Base-by-base conservation (phyloP, 2,888 invertebrate species). In the Dendrolimus pini region DNA sequence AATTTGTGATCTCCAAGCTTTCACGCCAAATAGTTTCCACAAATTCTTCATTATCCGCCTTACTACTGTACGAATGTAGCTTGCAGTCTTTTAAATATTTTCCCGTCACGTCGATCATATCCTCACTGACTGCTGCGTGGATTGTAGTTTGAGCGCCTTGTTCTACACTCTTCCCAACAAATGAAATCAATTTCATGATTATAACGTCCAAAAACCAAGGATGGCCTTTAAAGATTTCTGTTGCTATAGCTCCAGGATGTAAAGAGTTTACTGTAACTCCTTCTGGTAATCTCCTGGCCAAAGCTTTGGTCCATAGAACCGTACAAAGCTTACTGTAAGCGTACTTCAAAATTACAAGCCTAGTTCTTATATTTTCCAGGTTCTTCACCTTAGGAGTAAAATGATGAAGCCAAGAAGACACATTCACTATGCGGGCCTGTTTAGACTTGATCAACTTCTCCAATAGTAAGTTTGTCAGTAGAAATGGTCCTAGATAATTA, bases 191-290 rank as follows among this genome's bases (percentile, higher is more conserved):
- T 0, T 93, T 83, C 2, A 95, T 77, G 7, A 87, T 76, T 62
- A 94, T 62, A 0, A 92, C 82, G 14, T 91, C 93, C 1, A 93
- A 77, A 0, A 52, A 0, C 1, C 58, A 7, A 1, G 62, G 55
- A 0, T 93, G 92, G 10, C 91, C 94, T 52, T 94, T 90, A 92
- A 94, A 96, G 56, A 96, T 96, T 41, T 94, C 94, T 0, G 95
- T 95, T 74, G 94, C 94, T 52, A 96, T 94, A 77, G 95, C 85
- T 10, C 97, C 97, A 0, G 97, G 97, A 83, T 97, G 97, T 56
- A 97, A 80, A 64, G 93, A 94, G 74, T 97, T 97, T 0, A 93
- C 95, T 0, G 95, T 95, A 0, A 97, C 93, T 6, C 93, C 94
- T 10, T 68, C 67, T 1, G 85, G 81, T 2, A 91, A 62, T 41